phyloP scores from a whole-genome alignment of 2,797 vertebrate genomes.

The Lophius americanus region DNA sequence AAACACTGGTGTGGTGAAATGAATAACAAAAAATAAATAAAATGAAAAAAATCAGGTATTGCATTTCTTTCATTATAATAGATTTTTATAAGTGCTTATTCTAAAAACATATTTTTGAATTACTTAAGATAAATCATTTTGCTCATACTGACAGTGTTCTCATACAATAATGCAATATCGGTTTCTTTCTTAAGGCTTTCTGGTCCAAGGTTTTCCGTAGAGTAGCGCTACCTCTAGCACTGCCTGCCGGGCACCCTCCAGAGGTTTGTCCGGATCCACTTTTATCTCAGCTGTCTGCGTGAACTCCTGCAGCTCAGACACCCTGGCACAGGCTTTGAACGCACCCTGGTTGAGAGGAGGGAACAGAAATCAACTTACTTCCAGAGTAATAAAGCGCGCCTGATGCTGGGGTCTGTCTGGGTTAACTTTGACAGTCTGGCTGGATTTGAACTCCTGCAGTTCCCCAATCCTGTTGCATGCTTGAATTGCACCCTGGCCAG shows the following conservation, averaged over 20 bases:
- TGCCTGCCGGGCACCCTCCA: conserved; percentile 89
- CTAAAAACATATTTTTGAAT: too few relatives aligned
- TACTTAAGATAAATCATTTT: too few relatives aligned
- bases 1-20: too few relatives aligned
- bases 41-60: too few relatives aligned
- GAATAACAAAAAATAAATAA: too few relatives aligned
- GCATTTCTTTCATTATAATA: too few relatives aligned
- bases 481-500: conserved; percentile 80
- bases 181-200: not conserved
- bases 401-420: conserved; percentile 90
- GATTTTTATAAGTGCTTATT: too few relatives aligned
- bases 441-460: conserved; percentile 84
- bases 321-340: conserved; percentile 77
- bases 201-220: not conserved
- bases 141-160: too few relatives aligned
- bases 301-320: conserved; percentile 85
- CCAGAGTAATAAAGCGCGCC: conserved; percentile 84
- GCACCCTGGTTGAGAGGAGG: conserved; percentile 82
- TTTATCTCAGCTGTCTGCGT: conserved; percentile 84
- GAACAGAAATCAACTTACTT: conserved; percentile 83
- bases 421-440: conserved; percentile 89
- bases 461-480: conserved; percentile 79
- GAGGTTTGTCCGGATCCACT: conserved; percentile 96
- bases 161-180: not conserved
- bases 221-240: conserved; percentile 87